Conservation (phyloP, 1,140 invertebrate species). For the Microplitis mediator region DNA sequence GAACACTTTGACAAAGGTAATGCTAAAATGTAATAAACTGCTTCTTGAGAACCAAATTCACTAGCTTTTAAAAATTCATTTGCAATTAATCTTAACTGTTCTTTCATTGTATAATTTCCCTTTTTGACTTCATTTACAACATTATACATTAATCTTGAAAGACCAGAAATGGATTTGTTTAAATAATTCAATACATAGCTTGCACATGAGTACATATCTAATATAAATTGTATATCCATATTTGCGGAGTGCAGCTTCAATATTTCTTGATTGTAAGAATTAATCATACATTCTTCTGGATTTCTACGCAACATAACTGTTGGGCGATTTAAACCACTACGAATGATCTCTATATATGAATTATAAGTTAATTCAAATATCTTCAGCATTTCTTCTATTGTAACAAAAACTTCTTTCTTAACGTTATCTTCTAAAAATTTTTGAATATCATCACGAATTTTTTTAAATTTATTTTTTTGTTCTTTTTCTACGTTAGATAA, state of each 20-base stretch:
- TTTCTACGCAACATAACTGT: constrained; percentile 25
- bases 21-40: constrained; percentile 36
- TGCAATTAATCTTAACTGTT: constrained; percentile 34
- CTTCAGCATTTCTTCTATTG: constrained; percentile 1
- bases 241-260: constrained; percentile 20
- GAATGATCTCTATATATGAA: constrained; percentile 12
- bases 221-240: constrained; percentile 30
- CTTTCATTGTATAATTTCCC: no score
- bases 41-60: constrained; percentile 39
- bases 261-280: constrained; percentile 28
- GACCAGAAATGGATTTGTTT: no score
- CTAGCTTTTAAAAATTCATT: not conserved
- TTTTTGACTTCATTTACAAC: no score
- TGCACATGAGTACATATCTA: no score
- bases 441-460: not conserved
- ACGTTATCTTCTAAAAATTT: constrained; percentile 10
- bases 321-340: constrained; percentile 10
- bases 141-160: no score
- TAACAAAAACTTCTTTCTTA: not conserved
- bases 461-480: constrained; percentile 2
- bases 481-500: not conserved
- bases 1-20: constrained; percentile 32
- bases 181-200: no score
- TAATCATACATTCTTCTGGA: constrained; percentile 20
- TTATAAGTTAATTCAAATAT: constrained; percentile 9